Base-by-base conservation (phyloP, 1,140 invertebrate species). In the Calliopsis andreniformis region DNA sequence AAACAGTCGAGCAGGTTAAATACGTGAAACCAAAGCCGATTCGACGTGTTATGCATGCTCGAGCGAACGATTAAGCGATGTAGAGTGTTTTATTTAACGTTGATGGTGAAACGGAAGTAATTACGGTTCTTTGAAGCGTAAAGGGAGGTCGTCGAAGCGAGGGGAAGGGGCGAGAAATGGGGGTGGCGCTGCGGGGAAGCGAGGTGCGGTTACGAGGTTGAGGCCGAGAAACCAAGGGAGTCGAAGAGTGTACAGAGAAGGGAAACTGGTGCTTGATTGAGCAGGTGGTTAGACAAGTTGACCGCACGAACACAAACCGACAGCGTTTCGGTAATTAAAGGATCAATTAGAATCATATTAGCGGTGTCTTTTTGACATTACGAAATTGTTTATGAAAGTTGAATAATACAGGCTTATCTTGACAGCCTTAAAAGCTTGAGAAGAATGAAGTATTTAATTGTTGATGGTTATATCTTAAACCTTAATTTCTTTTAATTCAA, bases 221-320 rank as follows among this genome's bases (percentile, higher is more conserved):
- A 28, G 71, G 30, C 49, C 16, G 62, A 35, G 62, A 66, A 73
- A 66, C 62, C 62, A 64, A 75, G 30, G 51, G 71, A 75, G 43
- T 20, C 63, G 51, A 67, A 67, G 62, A 67, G 49, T 18, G 28
- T 32, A 63, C 23, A 35, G 30, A 35, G 49, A 55, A 16, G 35
- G 45, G n/a, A 66, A 56, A 32, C 35, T 45, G n/a, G 62, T 67
- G 51, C 49, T 56, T 67, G 71, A 73, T 67, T 43, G 71, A 73
- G 62, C 62, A 75, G 51, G 63, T 75, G 71, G 62, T 75, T 75
- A 75, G 62, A 67, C 58, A 67, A 75, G 62, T 75, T 67, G 71
- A 75, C 71, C 63, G 30, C 30, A 30, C 3, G 20, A 64, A 75
- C 49, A 43, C 30, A 67, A 75, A 67, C 42, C 28, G 71, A 58